Evolutionary conservation across 2,113 vertebrate genomes (phyloP), one percentile per base, ranked within the genome.

Genomic region (Uropsilus gracilis): DNA sequence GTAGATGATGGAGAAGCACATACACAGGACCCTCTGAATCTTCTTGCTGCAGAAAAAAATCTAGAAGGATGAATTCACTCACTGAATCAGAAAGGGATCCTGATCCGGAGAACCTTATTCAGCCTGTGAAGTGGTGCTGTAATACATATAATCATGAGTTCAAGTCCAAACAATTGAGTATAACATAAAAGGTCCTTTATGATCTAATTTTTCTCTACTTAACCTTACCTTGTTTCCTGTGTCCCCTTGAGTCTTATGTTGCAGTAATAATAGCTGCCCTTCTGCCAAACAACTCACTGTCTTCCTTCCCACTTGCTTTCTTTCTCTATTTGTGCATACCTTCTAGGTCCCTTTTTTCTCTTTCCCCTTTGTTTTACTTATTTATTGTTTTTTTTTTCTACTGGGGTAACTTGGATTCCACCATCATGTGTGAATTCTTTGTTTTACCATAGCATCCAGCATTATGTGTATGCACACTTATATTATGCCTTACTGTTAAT

Each of bases 51-150:
- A 89, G 26, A 57, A 63, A 48, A 94, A 93, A 26, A 82, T 82
- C 75, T 18, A 90, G 68, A 76, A 90, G 86, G 39, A 95, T 90
- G 32, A 95, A 95, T 87, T 92, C 90, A 32, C 16, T 82, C 61
- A 88, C 77, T 53, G 61, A 77, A 11, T 69, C 44, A 22, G 39
- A 68, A 48, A 18, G 20, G 28, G n/a, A 44, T 84, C 37, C 84
- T n/a, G 32, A 48, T 26, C 13, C 53, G 50, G 89, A 92, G 69
- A 46, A 5, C 32, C 64, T 83, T 77, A 95, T 95, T 71, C 69
- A 55, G 30, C 48, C 53, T 20, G 53, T 63, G 59, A 88, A 2
- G n/a, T n/a, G n/a, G n/a, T n/a, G n/a, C 12, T 76, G 44, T 30
- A 64, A 80, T 26, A 95, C 20, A 71, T 3, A 63, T 68, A 9